A percentile compares a stretch with the other conserved stretches of the same genome.
Evolutionary conservation across 1,140 invertebrate species (phyloP).

Genomic region (Tetramorium alpestre): DNA sequence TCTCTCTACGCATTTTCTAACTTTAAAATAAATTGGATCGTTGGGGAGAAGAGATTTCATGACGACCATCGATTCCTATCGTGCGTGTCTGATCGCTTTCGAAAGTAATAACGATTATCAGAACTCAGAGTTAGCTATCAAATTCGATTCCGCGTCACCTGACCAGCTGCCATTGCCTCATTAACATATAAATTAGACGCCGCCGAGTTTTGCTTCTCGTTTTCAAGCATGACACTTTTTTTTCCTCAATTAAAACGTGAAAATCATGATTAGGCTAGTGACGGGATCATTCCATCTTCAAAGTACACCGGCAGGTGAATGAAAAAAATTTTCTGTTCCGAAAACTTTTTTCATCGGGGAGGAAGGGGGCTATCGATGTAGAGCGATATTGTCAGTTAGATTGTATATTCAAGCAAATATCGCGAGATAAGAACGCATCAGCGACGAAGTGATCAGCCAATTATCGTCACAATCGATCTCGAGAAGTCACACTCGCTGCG

Average conservation of each 20-base stretch:
- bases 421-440: not conserved
- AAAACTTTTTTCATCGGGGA: not conserved
- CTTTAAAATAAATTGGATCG: not conserved
- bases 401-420: not conserved
- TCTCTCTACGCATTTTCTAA: not conserved
- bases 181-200: conserved; percentile 58
- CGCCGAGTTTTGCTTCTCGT: not conserved
- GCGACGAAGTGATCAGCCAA: conserved; percentile 17
- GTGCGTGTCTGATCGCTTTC: conserved; percentile 12
- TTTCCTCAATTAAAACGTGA: not conserved
- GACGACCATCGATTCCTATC: not conserved
- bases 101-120: conserved; percentile 52
- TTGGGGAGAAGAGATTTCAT: not conserved
- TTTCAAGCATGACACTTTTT: conserved; percentile 21
- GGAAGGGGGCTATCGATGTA: too few relatives aligned
- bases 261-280: conserved; percentile 18
- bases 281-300: not conserved
- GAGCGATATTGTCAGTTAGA: too few relatives aligned
- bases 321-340: not conserved
- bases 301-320: not conserved
- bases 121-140: conserved; percentile 35
- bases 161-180: conserved; percentile 43
- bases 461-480: conserved; percentile 45
- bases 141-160: conserved; percentile 48
- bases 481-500: conserved; percentile 2